These are phyloP conservation scores for Andricus quercusramuli DNA, from an alignment of 2,888 invertebrate species.

Conservation along the genomic window DNA sequence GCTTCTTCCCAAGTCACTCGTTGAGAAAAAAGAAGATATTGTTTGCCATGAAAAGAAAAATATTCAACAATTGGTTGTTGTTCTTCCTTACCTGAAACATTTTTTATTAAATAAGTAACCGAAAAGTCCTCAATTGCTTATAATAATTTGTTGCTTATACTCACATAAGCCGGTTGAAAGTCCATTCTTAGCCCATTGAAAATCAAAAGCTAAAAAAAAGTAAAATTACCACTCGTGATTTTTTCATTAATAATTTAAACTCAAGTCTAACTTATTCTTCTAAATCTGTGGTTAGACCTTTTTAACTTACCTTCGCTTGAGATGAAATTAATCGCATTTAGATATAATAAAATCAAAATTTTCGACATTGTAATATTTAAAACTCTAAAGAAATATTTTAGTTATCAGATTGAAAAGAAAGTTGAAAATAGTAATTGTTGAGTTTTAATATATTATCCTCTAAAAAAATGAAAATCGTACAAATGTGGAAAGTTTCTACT, in stretches of 20 bases:
- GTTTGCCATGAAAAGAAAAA: constrained; percentile 77
- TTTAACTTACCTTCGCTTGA: neutral
- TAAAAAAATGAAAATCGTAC: neutral
- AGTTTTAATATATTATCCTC: neutral
- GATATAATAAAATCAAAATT: neutral
- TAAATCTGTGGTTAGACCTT: neutral
- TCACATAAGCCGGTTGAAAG: neutral
- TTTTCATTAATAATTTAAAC: neutral
- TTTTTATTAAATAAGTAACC: neutral
- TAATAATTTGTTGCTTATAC: neutral
- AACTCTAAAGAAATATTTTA: neutral
- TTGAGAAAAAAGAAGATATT: constrained; percentile 79
- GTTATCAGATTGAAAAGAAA: neutral
- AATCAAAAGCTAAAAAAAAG: neutral
- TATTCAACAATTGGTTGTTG: constrained; percentile 62
- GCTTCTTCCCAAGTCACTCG: constrained; percentile 80
- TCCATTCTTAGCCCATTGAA: neutral
- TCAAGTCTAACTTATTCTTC: neutral
- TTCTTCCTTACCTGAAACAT: constrained; percentile 46
- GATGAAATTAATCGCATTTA: neutral
- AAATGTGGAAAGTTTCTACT: neutral
- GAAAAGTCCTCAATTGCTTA: neutral
- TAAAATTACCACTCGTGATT: neutral
- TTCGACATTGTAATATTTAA: neutral
- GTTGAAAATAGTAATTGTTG: neutral